Evolutionary conservation across 2,113 vertebrate genomes (phyloP).

Genomic region (Pachycephala philippinensis): DNA sequence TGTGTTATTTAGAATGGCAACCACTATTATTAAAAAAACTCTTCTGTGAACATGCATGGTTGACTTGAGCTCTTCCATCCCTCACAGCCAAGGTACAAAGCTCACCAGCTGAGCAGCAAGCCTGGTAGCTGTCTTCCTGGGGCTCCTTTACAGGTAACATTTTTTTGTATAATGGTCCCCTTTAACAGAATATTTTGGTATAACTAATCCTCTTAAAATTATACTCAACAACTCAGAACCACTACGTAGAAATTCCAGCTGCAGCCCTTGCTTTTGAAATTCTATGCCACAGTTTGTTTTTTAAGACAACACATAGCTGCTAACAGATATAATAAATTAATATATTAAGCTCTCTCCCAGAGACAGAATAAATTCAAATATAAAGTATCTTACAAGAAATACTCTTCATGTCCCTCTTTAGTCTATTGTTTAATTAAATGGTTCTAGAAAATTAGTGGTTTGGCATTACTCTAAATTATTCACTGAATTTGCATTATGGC

Average conservation of each 20-base stretch:
- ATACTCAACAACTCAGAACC: conserved; percentile 17
- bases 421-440: not conserved
- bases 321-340: conserved; percentile 47
- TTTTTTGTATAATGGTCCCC: not conserved
- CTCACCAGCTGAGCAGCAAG: not conserved
- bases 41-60: not conserved
- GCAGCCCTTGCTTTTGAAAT: conserved; percentile 40
- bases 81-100: not conserved
- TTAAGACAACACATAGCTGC: conserved; percentile 37
- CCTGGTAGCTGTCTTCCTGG: not conserved
- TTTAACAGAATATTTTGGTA: conserved; percentile 53
- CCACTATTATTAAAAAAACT: not conserved
- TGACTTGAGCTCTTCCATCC: not conserved
- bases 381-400: not conserved
- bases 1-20: not conserved
- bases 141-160: conserved; percentile 15
- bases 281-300: conserved; percentile 42
- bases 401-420: not conserved
- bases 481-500: not conserved
- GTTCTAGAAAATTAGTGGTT: not conserved
- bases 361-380: not conserved
- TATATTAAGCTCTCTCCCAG: not conserved
- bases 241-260: conserved; percentile 4
- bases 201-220: conserved; percentile 56
- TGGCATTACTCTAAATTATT: not conserved